Percentiles rank a stretch among this genome's conserved stretches.
These are phyloP conservation scores for Pterostichus madidus DNA, from an alignment of 2,888 invertebrate species.

Conservation along the genomic window DNA sequence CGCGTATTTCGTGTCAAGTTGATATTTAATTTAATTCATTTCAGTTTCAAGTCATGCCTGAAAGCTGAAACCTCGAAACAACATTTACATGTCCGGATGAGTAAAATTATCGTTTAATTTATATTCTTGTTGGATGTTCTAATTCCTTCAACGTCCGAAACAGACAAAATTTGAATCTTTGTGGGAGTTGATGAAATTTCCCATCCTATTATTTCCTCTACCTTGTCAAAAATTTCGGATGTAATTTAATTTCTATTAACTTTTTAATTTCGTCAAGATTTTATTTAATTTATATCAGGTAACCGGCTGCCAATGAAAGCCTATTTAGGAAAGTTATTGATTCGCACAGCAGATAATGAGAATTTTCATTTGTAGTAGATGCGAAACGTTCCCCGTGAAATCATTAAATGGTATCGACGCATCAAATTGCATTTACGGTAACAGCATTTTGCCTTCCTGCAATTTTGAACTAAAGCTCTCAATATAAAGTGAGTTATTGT, in stretches of 20 bases:
- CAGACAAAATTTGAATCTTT: constrained; percentile 47
- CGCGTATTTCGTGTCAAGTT: not conserved
- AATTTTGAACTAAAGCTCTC: constrained; percentile 62
- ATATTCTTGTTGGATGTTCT: constrained; percentile 32
- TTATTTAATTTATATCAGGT: constrained; percentile 5
- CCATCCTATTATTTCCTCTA: constrained; percentile 33
- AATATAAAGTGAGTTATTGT: constrained; percentile 65
- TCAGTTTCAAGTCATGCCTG: constrained; percentile 42
- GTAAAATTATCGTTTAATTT: constrained; percentile 47
- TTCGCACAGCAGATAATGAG: constrained; percentile 22
- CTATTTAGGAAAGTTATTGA: constrained; percentile 22
- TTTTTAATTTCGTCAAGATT: constrained; percentile 18
- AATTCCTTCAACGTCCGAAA: constrained; percentile 41
- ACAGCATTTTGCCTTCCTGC: constrained; percentile 52
- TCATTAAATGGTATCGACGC: constrained; percentile 58
- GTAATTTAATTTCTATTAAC: constrained; percentile 46
- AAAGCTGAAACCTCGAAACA: constrained; percentile 24
- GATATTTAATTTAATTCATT: constrained; percentile 15
- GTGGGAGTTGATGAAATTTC: constrained; percentile 38
- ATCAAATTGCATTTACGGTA: constrained; percentile 63
- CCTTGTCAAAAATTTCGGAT: constrained; percentile 12
- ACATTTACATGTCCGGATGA: constrained; percentile 21
- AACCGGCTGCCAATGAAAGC: not conserved
- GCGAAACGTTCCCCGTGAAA: constrained; percentile 39
- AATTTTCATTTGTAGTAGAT: constrained; percentile 49